Evolutionary conservation across 1,140 invertebrate genomes (phyloP), one percentile per base, ranked within the genome.

Genomic region (Pollicipes pollicipes): DNA sequence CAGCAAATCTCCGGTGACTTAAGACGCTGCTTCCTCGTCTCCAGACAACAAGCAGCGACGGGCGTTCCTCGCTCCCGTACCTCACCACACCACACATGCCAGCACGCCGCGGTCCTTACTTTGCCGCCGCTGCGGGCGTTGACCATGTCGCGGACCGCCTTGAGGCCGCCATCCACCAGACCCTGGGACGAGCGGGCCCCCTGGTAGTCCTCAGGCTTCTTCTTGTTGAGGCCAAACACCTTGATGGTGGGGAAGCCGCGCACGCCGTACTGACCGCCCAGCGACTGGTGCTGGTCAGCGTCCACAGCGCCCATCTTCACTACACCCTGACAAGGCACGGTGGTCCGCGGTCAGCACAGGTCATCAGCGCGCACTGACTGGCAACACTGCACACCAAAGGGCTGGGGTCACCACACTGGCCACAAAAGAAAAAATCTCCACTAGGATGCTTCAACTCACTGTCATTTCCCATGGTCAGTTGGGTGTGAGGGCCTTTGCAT

Each of bases 171-270:
- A 77, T 97, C 92, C 35, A 93, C 87, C 76, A 99, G 85, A 32
- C 85, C 90, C 71, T 88, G 84, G 27, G 95, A 93, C 67, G 87
- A 93, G 79, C 96, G 84, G 30, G 84, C 83, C 0, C 94, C 95
- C 77, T 90, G 87, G 80, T 89, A 98, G 76, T 94, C 90, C 70
- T 86, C 85, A 6, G 94, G 92, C 72, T 88, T 90, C 68, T 88
- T 87, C 79, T 97, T 97, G 78, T 93, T 87, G 0, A 83, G 79
- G 3, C 88, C 90, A 80, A 98, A 98, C 24, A 99, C 88, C 81
- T 98, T 99, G 72, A 99, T 89, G 0, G 95, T 97, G 28, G 97
- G 97, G 79, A 97, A 98, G 70, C 97, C 95, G 76, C 84, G 82
- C 66, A 99, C 87, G 69, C 87, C 87, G 83, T 88, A 98, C 77